A percentile compares a stretch with the other conserved stretches of the same genome.
These are phyloP conservation scores for Acestrorhynchus altus DNA, from an alignment of 2,797 vertebrate genomes.

Conservation along the genomic window DNA sequence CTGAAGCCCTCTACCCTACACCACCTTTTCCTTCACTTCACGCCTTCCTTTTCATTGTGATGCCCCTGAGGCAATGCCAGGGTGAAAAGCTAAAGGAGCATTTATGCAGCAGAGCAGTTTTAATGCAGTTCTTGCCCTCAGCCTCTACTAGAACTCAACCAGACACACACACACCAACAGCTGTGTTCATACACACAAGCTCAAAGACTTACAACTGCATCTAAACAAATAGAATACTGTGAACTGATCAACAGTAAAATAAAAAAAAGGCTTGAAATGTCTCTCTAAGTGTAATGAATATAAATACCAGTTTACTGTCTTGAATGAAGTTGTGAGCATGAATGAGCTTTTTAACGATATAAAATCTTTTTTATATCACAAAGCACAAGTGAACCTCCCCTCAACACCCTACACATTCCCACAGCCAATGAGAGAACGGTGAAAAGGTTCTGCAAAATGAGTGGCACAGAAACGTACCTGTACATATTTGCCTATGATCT, in stretches of 20 bases:
- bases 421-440: background rate
- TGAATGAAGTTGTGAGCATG: too few species aligned
- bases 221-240: too few species aligned
- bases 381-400: background rate
- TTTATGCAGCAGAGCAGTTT: background rate
- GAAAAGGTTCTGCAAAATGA: background rate
- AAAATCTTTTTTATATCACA: background rate
- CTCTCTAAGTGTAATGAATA: too few species aligned
- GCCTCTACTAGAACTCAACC: background rate
- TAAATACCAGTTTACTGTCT: too few species aligned
- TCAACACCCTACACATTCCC: conserved; percentile 16
- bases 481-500: conserved; percentile 98
- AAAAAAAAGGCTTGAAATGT: too few species aligned
- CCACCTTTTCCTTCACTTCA: background rate
- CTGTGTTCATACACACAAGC: background rate
- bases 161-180: background rate
- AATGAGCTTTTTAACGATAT: too few species aligned
- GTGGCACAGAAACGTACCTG: conserved; percentile 82
- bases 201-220: conserved; percentile 44
- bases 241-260: too few species aligned
- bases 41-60: background rate
- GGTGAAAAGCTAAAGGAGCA: conserved; percentile 52
- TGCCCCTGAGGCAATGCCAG: background rate
- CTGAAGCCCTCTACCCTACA: background rate
- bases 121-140: background rate